These are phyloP conservation scores for Penaeus vannamei DNA, from an alignment of 1,140 invertebrate species.

Conservation along the genomic window DNA sequence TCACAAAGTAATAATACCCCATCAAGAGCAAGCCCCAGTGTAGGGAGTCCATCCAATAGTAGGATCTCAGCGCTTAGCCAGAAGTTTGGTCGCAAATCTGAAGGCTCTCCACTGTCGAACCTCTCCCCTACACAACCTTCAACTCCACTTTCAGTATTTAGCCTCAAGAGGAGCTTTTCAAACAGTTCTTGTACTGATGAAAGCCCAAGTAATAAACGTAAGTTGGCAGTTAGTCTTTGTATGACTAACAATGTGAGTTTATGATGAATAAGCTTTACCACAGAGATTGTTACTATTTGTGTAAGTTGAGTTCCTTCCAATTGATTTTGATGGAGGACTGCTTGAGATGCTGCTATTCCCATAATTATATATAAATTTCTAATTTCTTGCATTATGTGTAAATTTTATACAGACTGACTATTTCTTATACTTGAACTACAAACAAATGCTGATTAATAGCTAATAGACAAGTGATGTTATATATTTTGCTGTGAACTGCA, in stretches of 20 bases:
- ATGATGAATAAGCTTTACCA: neutral
- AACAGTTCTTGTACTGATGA: neutral
- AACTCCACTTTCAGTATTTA: neutral
- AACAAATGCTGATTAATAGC: too few relatives aligned
- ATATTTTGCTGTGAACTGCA: too few relatives aligned
- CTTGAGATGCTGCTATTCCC: too few relatives aligned
- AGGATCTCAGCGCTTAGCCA: constrained; percentile 50
- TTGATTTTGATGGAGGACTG: too few relatives aligned
- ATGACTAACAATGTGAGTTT: neutral
- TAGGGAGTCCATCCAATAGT: neutral
- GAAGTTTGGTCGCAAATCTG: constrained; percentile 45
- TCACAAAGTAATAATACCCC: neutral
- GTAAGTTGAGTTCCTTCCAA: too few relatives aligned
- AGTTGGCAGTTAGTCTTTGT: neutral
- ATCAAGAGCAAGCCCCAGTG: neutral
- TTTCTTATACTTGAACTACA: too few relatives aligned
- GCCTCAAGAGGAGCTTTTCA: constrained; percentile 40
- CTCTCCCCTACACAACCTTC: neutral
- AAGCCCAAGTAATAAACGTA: constrained; percentile 53
- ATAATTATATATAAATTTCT: too few relatives aligned
- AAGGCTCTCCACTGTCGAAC: neutral
- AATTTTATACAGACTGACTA: too few relatives aligned
- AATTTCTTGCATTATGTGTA: too few relatives aligned
- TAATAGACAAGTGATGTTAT: too few relatives aligned
- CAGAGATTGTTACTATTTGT: too few relatives aligned